A percentile compares a stretch with the other conserved stretches of the same genome.
Conservation (phyloP, 2,113 vertebrate species). For the Mustela nigripes region DNA sequence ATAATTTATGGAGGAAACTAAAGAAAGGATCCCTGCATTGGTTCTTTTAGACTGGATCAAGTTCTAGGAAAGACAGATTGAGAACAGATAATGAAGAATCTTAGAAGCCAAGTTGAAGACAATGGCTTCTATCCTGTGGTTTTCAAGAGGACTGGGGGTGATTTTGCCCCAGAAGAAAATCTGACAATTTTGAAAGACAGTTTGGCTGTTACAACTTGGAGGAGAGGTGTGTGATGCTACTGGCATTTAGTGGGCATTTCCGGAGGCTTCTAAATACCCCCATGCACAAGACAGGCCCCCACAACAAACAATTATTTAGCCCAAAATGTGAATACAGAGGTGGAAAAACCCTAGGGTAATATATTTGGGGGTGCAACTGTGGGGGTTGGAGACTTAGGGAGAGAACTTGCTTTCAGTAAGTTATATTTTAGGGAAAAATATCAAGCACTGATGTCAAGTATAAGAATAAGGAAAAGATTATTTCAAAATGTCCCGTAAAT, state of each 20-base stretch:
- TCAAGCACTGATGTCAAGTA: neutral
- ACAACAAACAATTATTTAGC: neutral
- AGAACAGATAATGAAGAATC: neutral
- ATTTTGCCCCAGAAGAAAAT: neutral
- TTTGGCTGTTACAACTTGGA: neutral
- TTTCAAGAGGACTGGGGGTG: neutral
- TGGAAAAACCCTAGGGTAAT: neutral
- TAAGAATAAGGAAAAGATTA: neutral
- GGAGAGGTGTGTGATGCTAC: neutral
- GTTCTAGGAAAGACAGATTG: neutral
- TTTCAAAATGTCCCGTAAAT: neutral
- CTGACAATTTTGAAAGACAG: neutral
- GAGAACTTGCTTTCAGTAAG: neutral
- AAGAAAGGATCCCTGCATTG: constrained; percentile 26
- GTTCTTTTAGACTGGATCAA: neutral
- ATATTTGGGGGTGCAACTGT: neutral
- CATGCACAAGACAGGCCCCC: neutral
- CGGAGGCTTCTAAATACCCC: neutral
- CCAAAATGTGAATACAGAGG: neutral
- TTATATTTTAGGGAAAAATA: neutral
- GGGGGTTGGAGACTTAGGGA: neutral
- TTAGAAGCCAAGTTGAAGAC: neutral
- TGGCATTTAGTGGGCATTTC: neutral
- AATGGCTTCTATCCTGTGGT: neutral
- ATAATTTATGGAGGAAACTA: neutral